Base-by-base conservation (phyloP, 2,113 vertebrate genomes). In the Pterophyllum scalare region DNA sequence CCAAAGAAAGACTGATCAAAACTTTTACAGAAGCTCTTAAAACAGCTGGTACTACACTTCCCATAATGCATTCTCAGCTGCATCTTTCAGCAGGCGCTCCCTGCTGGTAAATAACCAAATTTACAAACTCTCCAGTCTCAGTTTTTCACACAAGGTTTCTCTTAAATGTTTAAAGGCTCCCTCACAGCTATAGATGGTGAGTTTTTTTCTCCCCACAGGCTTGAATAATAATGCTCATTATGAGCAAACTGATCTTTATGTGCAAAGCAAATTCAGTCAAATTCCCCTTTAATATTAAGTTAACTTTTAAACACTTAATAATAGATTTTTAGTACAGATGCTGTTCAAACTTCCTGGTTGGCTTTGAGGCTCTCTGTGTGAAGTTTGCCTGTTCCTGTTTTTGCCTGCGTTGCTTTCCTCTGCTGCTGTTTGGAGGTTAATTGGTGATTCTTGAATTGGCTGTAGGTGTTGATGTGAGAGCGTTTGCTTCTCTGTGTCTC, bases 181-280 rank as follows among this genome's bases (percentile, higher is more conserved):
- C 43, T 40, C 65, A 31, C 65, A 70, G 65, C 43, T 70, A 70
- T 52, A 70, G 65, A 24, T 52, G 43, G 49, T 70, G 43, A 0
- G 6, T 28, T 28, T 2, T 28, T 28, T 28, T 28, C 28, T 4
- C 40, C 65, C 65, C 65, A 49, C 43, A 70, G 65, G 43, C 3
- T 49, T 70, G 65, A 70, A 70, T 70, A 70, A 70, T 70, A 70
- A 70, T 49, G 14, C 40, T 70, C 64, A 49, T 70, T 49, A 52
- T 52, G 19, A 49, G 65, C 49, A 49, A 70, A 70, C 17, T 20
- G 24, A 49, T 70, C 65, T 49, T 20, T 5, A 49, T 10, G 0
- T 28, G 24, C 49, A 49, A 70, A 52, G 10, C 24, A 70, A 52
- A 70, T 43, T 70, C 24, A 0, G 43, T 70, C 19, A 20, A 70